A percentile compares a stretch with the other conserved stretches of the same genome.
phyloP scores from a whole-genome alignment of 1,140 invertebrate genomes.

The Eupeodes corollae region DNA sequence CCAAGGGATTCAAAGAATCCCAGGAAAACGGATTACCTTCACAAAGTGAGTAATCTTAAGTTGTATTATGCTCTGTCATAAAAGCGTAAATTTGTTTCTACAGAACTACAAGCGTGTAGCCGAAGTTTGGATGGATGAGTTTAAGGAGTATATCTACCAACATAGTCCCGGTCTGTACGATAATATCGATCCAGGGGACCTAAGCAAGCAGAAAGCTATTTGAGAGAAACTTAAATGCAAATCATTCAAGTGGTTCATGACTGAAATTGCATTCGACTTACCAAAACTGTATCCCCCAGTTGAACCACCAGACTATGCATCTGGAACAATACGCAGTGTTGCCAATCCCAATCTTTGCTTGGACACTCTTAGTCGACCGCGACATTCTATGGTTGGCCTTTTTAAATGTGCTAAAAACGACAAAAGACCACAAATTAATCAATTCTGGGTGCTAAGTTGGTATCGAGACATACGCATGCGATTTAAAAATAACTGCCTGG shows the following conservation, averaged over 20 bases:
- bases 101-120: conserved; percentile 77
- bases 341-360: conserved; percentile 57
- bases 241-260: conserved; percentile 93
- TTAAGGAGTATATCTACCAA: conserved; percentile 96
- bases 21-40: conserved; percentile 69
- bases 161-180: conserved; percentile 62
- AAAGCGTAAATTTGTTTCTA: conserved; percentile 68
- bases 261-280: conserved; percentile 86
- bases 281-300: conserved; percentile 80
- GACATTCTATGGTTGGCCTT: conserved; percentile 55
- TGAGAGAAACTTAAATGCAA: conserved; percentile 73
- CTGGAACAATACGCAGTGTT: conserved; percentile 62
- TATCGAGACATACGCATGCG: conserved; percentile 80
- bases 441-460: conserved; percentile 71
- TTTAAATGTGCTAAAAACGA: conserved; percentile 40
- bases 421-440: conserved; percentile 41
- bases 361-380: conserved; percentile 55
- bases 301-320: conserved; percentile 79
- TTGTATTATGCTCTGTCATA: conserved; percentile 64
- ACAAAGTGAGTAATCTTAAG: conserved; percentile 39
- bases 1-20: conserved; percentile 63
- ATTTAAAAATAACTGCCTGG: conserved; percentile 75
- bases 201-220: conserved; percentile 66
- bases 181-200: conserved; percentile 64
- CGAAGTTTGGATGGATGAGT: conserved; percentile 94